Percentiles rank a stretch among this genome's conserved stretches.
Evolutionary conservation across 1,140 invertebrate genomes (phyloP).

Genomic region (Calliphora vicina): DNA sequence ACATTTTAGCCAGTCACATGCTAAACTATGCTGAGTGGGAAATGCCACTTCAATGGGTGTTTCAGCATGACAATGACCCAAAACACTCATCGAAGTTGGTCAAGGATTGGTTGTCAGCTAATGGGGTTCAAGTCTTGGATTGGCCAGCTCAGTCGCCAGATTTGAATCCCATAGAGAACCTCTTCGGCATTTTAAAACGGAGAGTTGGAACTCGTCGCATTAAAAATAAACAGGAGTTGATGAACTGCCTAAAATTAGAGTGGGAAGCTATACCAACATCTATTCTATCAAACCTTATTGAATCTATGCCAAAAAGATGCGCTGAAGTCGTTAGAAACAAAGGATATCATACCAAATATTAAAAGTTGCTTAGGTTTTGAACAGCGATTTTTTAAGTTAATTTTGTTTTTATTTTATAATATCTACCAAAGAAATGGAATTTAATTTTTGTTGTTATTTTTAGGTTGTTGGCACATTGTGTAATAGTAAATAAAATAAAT

Average conservation of each 20-base stretch:
- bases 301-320: too few species aligned
- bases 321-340: not conserved
- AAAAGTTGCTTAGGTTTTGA: not conserved
- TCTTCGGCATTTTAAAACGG: not conserved
- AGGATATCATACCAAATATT: not conserved
- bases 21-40: not conserved
- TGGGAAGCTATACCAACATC: too few species aligned
- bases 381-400: not conserved
- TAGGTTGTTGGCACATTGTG: not conserved
- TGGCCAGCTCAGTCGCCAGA: constrained; percentile 8
- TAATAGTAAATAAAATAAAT: not conserved
- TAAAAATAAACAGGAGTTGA: too few species aligned
- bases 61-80: not conserved
- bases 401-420: not conserved
- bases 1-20: not conserved
- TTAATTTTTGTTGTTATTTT: not conserved
- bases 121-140: constrained; percentile 6
- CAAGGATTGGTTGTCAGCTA: not conserved
- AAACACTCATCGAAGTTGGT: not conserved
- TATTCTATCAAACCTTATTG: too few species aligned
- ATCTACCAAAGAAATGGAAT: too few species aligned
- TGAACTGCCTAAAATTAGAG: too few species aligned
- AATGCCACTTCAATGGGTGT: constrained; percentile 4
- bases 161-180: constrained; percentile 6
- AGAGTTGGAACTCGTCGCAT: not conserved